Evolutionary conservation across 2,888 invertebrate species (phyloP).

Genomic region (Brachyptera putata): DNA sequence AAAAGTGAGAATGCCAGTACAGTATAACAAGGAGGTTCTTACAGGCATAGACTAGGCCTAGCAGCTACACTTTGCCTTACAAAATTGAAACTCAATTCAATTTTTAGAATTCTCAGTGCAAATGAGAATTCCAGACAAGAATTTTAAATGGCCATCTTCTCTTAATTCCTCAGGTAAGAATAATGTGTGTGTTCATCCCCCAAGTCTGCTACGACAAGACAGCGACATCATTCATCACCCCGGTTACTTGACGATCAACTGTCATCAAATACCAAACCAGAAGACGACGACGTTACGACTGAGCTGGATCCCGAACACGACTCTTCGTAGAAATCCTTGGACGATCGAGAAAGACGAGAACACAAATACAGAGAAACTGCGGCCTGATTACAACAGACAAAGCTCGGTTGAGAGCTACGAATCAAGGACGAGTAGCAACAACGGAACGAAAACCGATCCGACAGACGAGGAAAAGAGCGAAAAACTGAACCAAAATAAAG

Average conservation of each 20-base stretch:
- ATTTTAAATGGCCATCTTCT: no score
- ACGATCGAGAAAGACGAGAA: slow-evolving; percentile 55
- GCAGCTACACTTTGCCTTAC: no score
- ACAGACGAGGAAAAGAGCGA: neutral
- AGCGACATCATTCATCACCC: slow-evolving; percentile 86
- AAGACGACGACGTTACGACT: slow-evolving; percentile 79
- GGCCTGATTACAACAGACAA: slow-evolving; percentile 24
- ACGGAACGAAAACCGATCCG: neutral
- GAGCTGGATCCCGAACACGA: slow-evolving; percentile 93
- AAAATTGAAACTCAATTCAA: no score
- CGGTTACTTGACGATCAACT: slow-evolving; percentile 85
- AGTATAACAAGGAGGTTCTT: no score
- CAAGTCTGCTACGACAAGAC: slow-evolving; percentile 74
- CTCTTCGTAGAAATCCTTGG: slow-evolving; percentile 78
- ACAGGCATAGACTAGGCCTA: no score
- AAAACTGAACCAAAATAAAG: neutral
- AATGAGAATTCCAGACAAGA: no score
- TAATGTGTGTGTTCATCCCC: slow-evolving; percentile 96
- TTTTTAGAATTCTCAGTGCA: no score
- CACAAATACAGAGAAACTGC: slow-evolving; percentile 32
- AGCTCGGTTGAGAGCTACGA: slow-evolving; percentile 31
- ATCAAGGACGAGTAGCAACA: slow-evolving; percentile 23
- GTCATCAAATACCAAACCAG: slow-evolving; percentile 69
- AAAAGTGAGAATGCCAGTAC: no score
- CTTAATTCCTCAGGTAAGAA: slow-evolving; percentile 60